Evolutionary conservation across 2,888 invertebrate species (phyloP), one percentile per base, ranked within the genome.

Genomic region (Diplolepis rosae): DNA sequence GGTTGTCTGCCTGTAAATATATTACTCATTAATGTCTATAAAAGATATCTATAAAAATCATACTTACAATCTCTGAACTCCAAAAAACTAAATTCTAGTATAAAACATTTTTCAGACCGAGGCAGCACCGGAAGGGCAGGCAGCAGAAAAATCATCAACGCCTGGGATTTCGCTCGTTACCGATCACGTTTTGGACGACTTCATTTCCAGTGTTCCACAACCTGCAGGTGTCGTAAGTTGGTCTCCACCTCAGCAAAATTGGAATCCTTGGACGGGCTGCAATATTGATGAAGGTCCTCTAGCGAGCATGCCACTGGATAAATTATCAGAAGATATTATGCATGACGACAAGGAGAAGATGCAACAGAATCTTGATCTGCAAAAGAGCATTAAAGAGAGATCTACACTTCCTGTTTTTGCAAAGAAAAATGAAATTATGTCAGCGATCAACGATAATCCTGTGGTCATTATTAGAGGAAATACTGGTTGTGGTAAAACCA

Each of bases 221-320:
- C 89, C 92, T 0, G 93, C 93, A 0, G 95, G 95, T 0, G 96
- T 97, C 0, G 96, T 99, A 1, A 93, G 97, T 0, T 99, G 99
- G 98, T 95, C 97, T 0, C 99, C 99, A 0, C 98, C 99, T 0
- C 94, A 95, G 82, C 92, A 93, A 4, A 99, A 99, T 89, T 99
- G 99, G 98, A 98, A 99, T 89, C 95, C 98, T 0, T 99, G 99
- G 99, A 94, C 94, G 15, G 95, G 94, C 0, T 97, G 96, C 83
- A 99, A 99, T 87, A 98, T 99, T 83, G 97, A 99, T 82, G 98
- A 99, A 87, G 98, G 98, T 0, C 94, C 94, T 0, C 85, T 96
- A 71, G 93, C 96, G 0, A 91, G 92, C 0, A 92, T 92, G 0
- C 90, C 91, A 5, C 89, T 95, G 56, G 95, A 95, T 1, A 89